Conservation (phyloP, 2,113 vertebrate species). For the Sylvicapra grimmia region DNA sequence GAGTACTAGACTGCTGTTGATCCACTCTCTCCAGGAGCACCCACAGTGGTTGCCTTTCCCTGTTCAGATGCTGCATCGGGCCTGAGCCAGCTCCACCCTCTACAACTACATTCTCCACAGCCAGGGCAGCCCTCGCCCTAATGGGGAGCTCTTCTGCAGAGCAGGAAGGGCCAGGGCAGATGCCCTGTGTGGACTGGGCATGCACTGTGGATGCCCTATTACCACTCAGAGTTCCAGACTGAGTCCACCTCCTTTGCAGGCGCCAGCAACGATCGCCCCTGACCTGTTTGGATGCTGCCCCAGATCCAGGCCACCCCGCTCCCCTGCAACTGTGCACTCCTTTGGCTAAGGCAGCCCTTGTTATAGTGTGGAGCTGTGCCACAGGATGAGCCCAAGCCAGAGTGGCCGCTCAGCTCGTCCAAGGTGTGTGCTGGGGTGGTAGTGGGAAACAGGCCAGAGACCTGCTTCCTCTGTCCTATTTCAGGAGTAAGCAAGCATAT, state of each 20-base stretch:
- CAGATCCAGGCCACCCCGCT: background rate
- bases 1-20: background rate
- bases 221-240: background rate
- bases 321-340: background rate
- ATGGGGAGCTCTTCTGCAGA: background rate
- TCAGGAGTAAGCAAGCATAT: background rate
- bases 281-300: background rate
- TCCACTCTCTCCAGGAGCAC: background rate
- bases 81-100: background rate
- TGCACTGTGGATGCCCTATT: background rate
- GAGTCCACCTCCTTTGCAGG: background rate
- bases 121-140: background rate
- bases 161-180: background rate
- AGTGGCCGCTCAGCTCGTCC: background rate
- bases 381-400: background rate
- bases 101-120: background rate
- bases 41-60: background rate
- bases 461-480: background rate
- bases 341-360: background rate
- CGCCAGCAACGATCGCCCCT: background rate
- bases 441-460: background rate
- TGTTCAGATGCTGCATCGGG: background rate
- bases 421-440: background rate
- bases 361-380: background rate
- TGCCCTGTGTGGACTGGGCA: background rate